phyloP scores from a whole-genome alignment of 2,113 vertebrate genomes.

The Atherinomorus stipes region DNA sequence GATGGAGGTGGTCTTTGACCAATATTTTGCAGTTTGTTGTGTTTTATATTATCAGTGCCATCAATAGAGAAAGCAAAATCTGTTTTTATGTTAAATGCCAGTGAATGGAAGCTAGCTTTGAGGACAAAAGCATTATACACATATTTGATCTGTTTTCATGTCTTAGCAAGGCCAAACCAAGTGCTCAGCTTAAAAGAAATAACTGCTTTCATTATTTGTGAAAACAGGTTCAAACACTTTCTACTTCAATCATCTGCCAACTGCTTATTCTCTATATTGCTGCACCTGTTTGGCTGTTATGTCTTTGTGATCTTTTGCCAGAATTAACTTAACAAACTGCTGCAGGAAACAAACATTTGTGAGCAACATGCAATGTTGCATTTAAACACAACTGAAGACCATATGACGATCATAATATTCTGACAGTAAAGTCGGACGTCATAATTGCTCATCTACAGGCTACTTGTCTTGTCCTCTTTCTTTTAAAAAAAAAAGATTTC shows the following conservation, averaged over 20 bases:
- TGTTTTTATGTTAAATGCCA: background rate
- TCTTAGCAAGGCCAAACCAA: too few species aligned
- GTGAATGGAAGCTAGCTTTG: too few species aligned
- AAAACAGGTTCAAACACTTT: too few species aligned
- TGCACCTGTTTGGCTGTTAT: slow-evolving; percentile 17
- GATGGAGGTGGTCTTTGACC: background rate
- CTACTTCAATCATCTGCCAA: background rate
- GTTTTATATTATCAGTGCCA: background rate
- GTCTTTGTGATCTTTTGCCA: background rate
- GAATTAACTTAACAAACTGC: too few species aligned
- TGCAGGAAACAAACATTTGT: too few species aligned
- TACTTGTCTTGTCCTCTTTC: slow-evolving; percentile 20
- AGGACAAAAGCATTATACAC: too few species aligned
- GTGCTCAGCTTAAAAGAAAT: too few species aligned
- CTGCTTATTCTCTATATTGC: background rate
- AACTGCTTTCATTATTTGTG: too few species aligned
- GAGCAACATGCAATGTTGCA: too few species aligned
- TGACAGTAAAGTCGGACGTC: background rate
- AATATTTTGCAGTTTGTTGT: background rate
- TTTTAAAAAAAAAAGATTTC: too few species aligned
- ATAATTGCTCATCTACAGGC: slow-evolving; percentile 14
- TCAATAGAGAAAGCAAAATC: background rate
- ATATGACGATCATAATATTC: background rate
- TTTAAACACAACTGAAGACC: too few species aligned
- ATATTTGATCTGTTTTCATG: background rate